phyloP scores from a whole-genome alignment of 2,113 vertebrate genomes.

The Burhinus bistriatus region DNA sequence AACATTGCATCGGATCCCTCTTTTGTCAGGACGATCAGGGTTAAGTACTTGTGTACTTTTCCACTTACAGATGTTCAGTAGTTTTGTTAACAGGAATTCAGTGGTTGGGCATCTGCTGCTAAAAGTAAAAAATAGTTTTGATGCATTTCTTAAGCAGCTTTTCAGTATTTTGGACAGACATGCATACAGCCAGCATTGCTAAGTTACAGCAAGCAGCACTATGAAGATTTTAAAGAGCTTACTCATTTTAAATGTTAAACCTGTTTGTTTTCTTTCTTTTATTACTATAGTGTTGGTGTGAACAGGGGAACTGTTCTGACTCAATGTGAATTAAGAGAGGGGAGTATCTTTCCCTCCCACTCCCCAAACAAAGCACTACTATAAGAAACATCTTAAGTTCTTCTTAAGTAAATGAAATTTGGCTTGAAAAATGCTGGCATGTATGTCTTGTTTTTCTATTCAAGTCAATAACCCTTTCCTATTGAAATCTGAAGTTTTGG shows the following conservation, averaged over 20 bases:
- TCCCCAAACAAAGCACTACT: neutral
- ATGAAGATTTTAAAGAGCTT: neutral
- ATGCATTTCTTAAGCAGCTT: neutral
- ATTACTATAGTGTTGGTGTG: neutral
- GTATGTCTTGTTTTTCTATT: neutral
- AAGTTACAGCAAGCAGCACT: neutral
- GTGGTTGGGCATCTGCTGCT: neutral
- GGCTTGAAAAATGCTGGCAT: neutral
- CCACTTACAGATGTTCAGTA: neutral
- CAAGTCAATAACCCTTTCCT: conserved; percentile 23
- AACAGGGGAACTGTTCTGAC: neutral
- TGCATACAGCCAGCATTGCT: neutral
- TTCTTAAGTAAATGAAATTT: neutral
- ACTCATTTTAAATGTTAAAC: neutral
- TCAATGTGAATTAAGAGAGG: neutral
- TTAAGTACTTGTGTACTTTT: neutral
- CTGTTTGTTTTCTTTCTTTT: neutral
- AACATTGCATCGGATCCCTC: neutral
- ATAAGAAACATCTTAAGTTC: neutral
- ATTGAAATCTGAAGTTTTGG: neutral
- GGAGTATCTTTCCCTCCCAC: neutral
- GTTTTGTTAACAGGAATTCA: neutral
- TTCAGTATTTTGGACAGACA: neutral
- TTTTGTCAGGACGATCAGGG: neutral
- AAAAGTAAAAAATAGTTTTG: neutral